These are phyloP conservation scores for Ciconia stormi DNA, from an alignment of 2,113 vertebrate species.

Conservation along the genomic window DNA sequence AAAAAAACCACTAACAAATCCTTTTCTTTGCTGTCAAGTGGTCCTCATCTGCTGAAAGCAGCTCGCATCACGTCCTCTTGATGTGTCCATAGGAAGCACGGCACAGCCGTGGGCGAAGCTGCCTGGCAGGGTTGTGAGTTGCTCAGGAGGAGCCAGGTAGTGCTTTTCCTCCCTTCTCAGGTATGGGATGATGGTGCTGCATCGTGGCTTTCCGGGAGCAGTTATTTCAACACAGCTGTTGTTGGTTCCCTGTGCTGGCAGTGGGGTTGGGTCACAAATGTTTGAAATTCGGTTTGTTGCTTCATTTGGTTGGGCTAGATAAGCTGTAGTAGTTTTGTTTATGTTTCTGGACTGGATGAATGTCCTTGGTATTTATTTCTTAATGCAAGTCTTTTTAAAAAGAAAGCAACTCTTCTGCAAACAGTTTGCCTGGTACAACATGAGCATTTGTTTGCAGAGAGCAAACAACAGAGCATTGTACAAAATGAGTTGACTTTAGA, in stretches of 20 bases:
- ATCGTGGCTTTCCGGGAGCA: neutral
- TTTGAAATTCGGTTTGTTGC: neutral
- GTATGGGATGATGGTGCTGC: neutral
- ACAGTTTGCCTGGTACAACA: neutral
- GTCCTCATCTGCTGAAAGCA: neutral
- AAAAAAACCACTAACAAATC: neutral
- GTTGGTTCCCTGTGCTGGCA: neutral
- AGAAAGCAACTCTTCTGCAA: neutral
- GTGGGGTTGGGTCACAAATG: neutral
- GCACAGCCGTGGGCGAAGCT: neutral
- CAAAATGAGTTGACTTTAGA: neutral
- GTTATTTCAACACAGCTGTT: neutral
- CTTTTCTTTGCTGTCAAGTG: neutral
- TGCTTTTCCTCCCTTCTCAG: neutral
- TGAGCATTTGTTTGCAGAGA: neutral
- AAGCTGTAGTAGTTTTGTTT: neutral
- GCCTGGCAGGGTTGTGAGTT: neutral
- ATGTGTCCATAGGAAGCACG: neutral
- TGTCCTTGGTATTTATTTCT: neutral
- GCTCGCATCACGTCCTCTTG: fast-evolving
- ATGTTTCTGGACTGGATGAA: neutral
- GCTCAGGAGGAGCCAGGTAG: neutral
- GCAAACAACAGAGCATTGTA: neutral
- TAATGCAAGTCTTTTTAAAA: neutral
- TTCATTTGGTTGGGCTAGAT: neutral